Conservation (phyloP, 1,140 invertebrate species). For the Colletes gigas region DNA sequence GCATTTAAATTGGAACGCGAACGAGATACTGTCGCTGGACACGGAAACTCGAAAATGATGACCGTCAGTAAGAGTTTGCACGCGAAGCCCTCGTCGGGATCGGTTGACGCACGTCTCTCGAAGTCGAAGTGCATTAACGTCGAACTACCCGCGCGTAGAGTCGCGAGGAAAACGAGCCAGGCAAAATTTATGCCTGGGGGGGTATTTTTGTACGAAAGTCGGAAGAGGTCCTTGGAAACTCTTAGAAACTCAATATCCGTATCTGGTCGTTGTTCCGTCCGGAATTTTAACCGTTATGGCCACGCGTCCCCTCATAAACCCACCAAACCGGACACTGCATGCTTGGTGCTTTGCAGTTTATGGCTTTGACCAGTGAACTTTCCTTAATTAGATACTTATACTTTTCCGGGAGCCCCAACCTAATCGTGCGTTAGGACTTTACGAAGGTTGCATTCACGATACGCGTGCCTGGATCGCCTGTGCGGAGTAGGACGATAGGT, state of each 20-base stretch:
- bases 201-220: not conserved
- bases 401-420: too few species aligned
- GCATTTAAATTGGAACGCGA: slow-evolving; percentile 30
- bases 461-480: too few species aligned
- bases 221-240: not conserved
- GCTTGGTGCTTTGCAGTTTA: too few species aligned
- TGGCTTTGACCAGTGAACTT: too few species aligned
- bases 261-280: not conserved
- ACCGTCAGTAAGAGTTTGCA: slow-evolving; percentile 26
- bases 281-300: not conserved
- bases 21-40: slow-evolving; percentile 25
- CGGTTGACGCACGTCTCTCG: not conserved
- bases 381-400: too few species aligned
- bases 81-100: slow-evolving; percentile 19
- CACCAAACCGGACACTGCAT: too few species aligned
- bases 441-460: too few species aligned
- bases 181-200: slow-evolving; percentile 1
- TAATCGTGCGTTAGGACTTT: too few species aligned
- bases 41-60: slow-evolving; percentile 43
- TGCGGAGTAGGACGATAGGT: too few species aligned
- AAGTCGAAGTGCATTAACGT: not conserved
- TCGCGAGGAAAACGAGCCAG: too few species aligned
- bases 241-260: not conserved
- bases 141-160: too few species aligned
- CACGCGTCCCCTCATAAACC: not conserved